Conservation (phyloP, 1,140 invertebrate genomes). For the Heliconius hewitsoni region DNA sequence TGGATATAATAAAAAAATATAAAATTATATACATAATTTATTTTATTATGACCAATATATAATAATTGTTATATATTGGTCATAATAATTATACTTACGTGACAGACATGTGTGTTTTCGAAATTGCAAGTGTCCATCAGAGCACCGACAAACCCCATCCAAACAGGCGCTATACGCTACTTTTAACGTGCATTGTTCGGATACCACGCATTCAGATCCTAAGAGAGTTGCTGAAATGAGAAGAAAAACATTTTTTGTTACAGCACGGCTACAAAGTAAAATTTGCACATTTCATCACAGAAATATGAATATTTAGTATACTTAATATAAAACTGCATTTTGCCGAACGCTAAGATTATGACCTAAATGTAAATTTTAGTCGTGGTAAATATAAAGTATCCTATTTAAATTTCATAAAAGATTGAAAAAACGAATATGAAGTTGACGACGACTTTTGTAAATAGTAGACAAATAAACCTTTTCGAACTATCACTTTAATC, state of each 20-base stretch:
- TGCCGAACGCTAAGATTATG: not conserved
- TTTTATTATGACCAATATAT: not conserved
- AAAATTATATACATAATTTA: not conserved
- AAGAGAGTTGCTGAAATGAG: conserved; percentile 86
- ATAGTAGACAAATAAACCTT: too few relatives aligned
- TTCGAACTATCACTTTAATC: too few relatives aligned
- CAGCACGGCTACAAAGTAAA: conserved; percentile 9
- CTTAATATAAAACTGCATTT: conserved; percentile 5
- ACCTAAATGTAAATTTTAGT: not conserved
- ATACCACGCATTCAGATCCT: conserved; percentile 86
- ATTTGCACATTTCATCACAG: not conserved
- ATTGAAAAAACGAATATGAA: too few relatives aligned
- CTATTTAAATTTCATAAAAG: too few relatives aligned
- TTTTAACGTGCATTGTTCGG: conserved; percentile 88
- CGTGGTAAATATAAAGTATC: not conserved
- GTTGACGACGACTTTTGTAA: too few relatives aligned
- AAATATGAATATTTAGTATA: conserved; percentile 12
- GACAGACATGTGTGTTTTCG: conserved; percentile 92
- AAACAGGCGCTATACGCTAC: conserved; percentile 88
- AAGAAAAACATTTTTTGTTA: conserved; percentile 28
- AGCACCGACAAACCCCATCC: conserved; percentile 88
- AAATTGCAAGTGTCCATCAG: conserved; percentile 90
- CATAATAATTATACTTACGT: conserved; percentile 85
- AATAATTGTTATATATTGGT: not conserved
- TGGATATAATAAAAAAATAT: not conserved